These are phyloP conservation scores for Alligator mississippiensis DNA, from an alignment of 2,113 vertebrate species.

Conservation along the genomic window DNA sequence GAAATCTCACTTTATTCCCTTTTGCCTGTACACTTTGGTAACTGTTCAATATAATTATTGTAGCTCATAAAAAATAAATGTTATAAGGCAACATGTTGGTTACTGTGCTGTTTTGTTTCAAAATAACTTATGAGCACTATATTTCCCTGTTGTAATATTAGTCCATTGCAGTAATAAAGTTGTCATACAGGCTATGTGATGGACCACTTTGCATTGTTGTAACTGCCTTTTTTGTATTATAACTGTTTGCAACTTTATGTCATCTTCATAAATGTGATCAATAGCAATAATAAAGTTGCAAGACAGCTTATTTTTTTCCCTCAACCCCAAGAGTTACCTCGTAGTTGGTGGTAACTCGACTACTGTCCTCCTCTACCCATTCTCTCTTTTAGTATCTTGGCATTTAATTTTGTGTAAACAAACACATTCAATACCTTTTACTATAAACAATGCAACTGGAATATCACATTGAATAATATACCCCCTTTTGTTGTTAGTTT, in stretches of 20 bases:
- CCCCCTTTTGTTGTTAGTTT: fast-evolving
- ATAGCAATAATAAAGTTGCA: conserved; percentile 51
- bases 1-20: conserved; percentile 27
- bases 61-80: conserved; percentile 52
- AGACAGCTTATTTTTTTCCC: conserved; percentile 36
- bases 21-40: conserved; percentile 44
- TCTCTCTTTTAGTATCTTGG: neutral
- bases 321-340: neutral
- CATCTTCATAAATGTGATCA: conserved; percentile 66
- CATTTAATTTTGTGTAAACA: fast-evolving
- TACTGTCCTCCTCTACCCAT: fast-evolving
- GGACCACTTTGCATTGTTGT: conserved; percentile 62
- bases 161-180: conserved; percentile 58
- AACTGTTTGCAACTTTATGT: conserved; percentile 58
- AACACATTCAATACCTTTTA: fast-evolving
- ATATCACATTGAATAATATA: fast-evolving
- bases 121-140: conserved; percentile 39
- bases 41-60: conserved; percentile 62
- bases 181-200: conserved; percentile 50
- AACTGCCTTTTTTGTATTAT: conserved; percentile 56
- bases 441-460: neutral
- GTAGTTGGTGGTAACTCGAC: neutral
- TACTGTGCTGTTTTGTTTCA: conserved; percentile 31
- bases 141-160: conserved; percentile 23
- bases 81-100: neutral